A percentile compares a stretch with the other conserved stretches of the same genome.
Conservation (phyloP, 2,888 invertebrate genomes). For the Eumerus sabulonum region DNA sequence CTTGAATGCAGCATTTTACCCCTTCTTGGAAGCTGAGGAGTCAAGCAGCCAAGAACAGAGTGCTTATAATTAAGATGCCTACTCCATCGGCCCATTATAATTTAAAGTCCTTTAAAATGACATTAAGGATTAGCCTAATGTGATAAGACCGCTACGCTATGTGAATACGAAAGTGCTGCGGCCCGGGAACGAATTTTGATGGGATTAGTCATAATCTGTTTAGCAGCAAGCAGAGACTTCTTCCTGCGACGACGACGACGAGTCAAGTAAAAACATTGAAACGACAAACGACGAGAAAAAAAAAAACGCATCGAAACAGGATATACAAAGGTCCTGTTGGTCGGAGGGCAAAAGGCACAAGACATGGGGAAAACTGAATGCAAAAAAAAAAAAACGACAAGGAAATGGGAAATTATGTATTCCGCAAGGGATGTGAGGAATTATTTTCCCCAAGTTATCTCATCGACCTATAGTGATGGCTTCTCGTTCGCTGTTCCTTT, state of each 20-base stretch:
- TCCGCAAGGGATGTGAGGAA: conserved; percentile 66
- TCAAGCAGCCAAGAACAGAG: not conserved
- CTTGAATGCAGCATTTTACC: conserved; percentile 38
- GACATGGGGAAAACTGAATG: too few relatives aligned
- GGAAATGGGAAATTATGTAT: conserved; percentile 58
- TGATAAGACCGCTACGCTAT: conserved; percentile 66
- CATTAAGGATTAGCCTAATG: conserved; percentile 69
- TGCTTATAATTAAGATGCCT: conserved; percentile 53
- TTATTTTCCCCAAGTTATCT: conserved; percentile 64
- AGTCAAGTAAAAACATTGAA: conserved; percentile 21
- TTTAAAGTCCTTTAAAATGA: conserved; percentile 69
- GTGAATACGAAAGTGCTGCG: conserved; percentile 58
- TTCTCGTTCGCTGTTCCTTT: conserved; percentile 5
- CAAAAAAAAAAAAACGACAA: conserved; percentile 31
- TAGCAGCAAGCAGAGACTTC: conserved; percentile 58
- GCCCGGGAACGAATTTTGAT: conserved; percentile 60
- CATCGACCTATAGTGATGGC: conserved; percentile 63
- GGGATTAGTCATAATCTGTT: conserved; percentile 68
- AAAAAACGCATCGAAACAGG: too few relatives aligned
- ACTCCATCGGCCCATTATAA: conserved; percentile 61
- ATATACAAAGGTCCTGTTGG: conserved; percentile 58
- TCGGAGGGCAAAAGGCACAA: conserved; percentile 20
- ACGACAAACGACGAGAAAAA: too few relatives aligned
- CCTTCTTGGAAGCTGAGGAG: not conserved
- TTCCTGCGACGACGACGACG: conserved; percentile 26